Percentiles rank a stretch among this genome's conserved stretches.
phyloP scores from a whole-genome alignment of 1,140 invertebrate species.

The Arion vulgaris region DNA sequence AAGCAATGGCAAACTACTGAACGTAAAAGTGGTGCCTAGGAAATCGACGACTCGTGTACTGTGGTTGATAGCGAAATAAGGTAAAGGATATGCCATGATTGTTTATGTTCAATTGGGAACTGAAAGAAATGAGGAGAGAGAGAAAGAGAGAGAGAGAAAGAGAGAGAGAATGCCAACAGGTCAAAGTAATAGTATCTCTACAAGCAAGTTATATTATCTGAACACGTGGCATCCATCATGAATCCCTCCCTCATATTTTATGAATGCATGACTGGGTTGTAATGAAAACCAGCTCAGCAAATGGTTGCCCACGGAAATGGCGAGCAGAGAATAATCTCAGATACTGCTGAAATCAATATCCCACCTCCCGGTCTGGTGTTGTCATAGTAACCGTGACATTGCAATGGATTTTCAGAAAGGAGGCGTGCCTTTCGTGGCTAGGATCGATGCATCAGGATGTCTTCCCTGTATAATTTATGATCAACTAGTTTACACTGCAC shows the following conservation, averaged over 20 bases:
- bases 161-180: no score
- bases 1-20: no score
- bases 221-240: background rate
- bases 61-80: no score
- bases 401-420: constrained; percentile 26
- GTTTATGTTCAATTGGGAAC: no score
- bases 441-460: background rate
- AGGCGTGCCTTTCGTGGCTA: constrained; percentile 22
- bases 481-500: background rate
- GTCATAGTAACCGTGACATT: constrained; percentile 16
- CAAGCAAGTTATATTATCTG: no score
- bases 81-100: no score
- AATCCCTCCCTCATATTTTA: constrained; percentile 27
- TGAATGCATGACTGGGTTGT: constrained; percentile 12
- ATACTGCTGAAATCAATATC: constrained; percentile 12
- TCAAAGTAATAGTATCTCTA: no score
- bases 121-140: no score
- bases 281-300: background rate
- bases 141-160: no score
- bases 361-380: constrained; percentile 14
- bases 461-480: background rate
- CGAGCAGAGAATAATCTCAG: constrained; percentile 10
- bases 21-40: no score
- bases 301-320: background rate
- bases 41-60: no score